These are phyloP conservation scores for Bombycilla garrulus DNA, from an alignment of 2,113 vertebrate genomes.

Conservation along the genomic window DNA sequence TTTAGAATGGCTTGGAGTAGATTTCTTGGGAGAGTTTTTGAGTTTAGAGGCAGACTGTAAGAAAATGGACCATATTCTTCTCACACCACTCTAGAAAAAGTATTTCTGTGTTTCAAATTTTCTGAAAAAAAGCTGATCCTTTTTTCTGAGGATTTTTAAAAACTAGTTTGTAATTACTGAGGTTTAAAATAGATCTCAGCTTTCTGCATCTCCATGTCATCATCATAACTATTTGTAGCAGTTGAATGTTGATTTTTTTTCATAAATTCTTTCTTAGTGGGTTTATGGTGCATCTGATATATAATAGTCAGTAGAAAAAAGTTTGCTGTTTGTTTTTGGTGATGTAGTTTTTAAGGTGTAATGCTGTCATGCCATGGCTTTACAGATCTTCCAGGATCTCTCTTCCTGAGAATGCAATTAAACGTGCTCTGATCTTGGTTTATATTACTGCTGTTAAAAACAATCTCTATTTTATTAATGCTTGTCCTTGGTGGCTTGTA, in stretches of 20 bases:
- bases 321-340: background rate
- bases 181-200: conserved; percentile 9
- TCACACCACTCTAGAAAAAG: background rate
- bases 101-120: background rate
- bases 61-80: background rate
- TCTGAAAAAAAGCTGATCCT: background rate
- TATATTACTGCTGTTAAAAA: background rate
- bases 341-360: background rate
- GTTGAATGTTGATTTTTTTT: background rate
- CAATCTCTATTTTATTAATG: background rate
- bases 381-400: background rate
- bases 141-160: background rate
- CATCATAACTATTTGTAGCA: background rate
- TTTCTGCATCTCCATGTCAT: background rate
- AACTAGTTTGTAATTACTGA: background rate
- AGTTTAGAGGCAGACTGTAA: background rate
- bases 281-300: background rate
- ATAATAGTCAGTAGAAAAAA: background rate
- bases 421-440: background rate
- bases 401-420: background rate
- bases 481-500: background rate
- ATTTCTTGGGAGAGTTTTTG: background rate
- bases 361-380: background rate
- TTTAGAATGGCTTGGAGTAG: background rate
- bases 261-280: background rate